A percentile compares a stretch with the other conserved stretches of the same genome.
These are phyloP conservation scores for Clarias batrachus DNA, from an alignment of 2,113 vertebrate genomes.

Conservation along the genomic window DNA sequence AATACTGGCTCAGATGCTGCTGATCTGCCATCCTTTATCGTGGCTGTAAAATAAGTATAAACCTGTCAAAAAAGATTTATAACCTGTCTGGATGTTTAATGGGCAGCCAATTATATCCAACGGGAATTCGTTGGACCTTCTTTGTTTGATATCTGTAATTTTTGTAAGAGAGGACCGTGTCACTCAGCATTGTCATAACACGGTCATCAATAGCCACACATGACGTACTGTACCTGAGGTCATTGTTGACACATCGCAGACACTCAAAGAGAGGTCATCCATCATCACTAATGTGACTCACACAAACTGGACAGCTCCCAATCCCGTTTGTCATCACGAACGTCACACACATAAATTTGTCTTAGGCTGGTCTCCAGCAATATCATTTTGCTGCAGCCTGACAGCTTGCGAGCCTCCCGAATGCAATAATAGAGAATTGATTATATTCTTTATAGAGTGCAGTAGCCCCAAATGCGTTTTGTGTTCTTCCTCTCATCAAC, in stretches of 20 bases:
- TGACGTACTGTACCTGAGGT: slow-evolving; percentile 42
- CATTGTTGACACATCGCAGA: slow-evolving; percentile 62
- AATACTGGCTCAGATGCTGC: slow-evolving; percentile 37
- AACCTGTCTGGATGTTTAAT: slow-evolving; percentile 46
- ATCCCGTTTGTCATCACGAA: slow-evolving; percentile 61
- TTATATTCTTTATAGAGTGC: slow-evolving; percentile 69
- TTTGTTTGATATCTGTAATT: slow-evolving; percentile 44
- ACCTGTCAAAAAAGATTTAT: slow-evolving; percentile 46
- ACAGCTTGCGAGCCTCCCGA: slow-evolving; percentile 67
- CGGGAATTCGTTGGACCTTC: background rate
- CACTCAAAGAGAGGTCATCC: slow-evolving; percentile 50
- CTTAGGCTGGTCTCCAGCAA: slow-evolving; percentile 58
- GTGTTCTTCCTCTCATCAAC: slow-evolving; percentile 65
- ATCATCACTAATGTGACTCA: slow-evolving; percentile 64
- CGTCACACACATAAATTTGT: slow-evolving; percentile 66
- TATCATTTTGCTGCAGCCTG: slow-evolving; percentile 69
- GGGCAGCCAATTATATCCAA: slow-evolving; percentile 27
- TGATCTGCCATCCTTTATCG: slow-evolving; percentile 50
- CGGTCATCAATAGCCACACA: slow-evolving; percentile 28
- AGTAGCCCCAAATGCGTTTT: slow-evolving; percentile 64
- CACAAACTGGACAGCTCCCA: slow-evolving; percentile 64
- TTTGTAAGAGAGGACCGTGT: slow-evolving; percentile 17
- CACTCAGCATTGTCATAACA: slow-evolving; percentile 22
- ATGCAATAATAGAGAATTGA: slow-evolving; percentile 74
- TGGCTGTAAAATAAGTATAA: slow-evolving; percentile 53